phyloP scores from a whole-genome alignment of 2,888 invertebrate genomes.

The Pycnomerus fuliginosus region DNA sequence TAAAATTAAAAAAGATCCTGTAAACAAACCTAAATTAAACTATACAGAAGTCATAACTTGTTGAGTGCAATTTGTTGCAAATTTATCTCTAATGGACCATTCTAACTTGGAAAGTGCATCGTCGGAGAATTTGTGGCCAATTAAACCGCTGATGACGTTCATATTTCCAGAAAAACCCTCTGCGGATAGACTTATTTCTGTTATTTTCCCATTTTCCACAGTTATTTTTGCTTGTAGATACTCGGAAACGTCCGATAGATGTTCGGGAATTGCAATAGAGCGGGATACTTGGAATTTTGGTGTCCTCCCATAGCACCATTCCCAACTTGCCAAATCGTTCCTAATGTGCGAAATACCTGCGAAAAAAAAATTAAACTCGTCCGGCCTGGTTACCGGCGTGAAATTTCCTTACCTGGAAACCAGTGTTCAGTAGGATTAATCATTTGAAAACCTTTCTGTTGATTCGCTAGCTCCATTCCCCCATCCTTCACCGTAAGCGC shows the following conservation, averaged over 20 bases:
- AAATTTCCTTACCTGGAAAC: constrained; percentile 71
- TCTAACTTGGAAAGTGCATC: constrained; percentile 63
- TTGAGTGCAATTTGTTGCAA: constrained; percentile 63
- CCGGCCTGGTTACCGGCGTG: no score
- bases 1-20: constrained; percentile 24
- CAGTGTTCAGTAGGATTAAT: constrained; percentile 84
- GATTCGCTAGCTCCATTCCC: constrained; percentile 67
- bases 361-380: constrained; percentile 2
- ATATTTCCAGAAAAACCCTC: constrained; percentile 65
- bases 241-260: constrained; percentile 53
- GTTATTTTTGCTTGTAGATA: constrained; percentile 64
- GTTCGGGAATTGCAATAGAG: constrained; percentile 61
- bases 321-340: constrained; percentile 73
- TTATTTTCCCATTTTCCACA: constrained; percentile 65
- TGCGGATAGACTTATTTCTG: constrained; percentile 64
- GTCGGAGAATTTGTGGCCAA: constrained; percentile 66
- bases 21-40: constrained; percentile 27
- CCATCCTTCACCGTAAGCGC: constrained; percentile 69
- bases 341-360: constrained; percentile 52
- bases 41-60: constrained; percentile 61
- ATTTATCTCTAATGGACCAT: constrained; percentile 56
- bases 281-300: constrained; percentile 78
- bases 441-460: constrained; percentile 81
- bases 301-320: constrained; percentile 86
- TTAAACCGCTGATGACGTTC: constrained; percentile 62